phyloP scores from a whole-genome alignment of 2,797 vertebrate species.

The Poeciliopsis gracilis region DNA sequence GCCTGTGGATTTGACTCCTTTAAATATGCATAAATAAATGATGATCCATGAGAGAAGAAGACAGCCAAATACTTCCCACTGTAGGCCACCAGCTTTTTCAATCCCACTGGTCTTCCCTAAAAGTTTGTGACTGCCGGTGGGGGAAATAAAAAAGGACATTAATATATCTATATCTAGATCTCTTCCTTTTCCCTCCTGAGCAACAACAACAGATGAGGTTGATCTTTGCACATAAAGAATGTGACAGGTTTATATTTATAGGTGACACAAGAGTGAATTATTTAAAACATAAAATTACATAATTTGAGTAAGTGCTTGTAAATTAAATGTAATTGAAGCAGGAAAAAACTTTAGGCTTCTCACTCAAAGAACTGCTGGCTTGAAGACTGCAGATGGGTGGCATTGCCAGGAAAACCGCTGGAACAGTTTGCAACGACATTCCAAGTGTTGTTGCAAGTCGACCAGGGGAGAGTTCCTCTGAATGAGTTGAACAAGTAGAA shows the following conservation, averaged over 20 bases:
- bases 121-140: slow-evolving; percentile 64
- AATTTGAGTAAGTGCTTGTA: slow-evolving; percentile 9
- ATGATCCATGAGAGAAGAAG: slow-evolving; percentile 76
- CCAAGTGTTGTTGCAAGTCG: slow-evolving; percentile 82
- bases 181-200: neutral
- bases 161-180: neutral
- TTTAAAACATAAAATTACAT: neutral
- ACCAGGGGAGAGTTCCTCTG: slow-evolving; percentile 73
- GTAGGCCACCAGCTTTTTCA: slow-evolving; percentile 71
- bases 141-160: neutral
- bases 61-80: slow-evolving; percentile 80
- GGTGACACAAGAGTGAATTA: neutral
- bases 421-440: slow-evolving; percentile 76
- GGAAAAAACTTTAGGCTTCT: slow-evolving; percentile 41
- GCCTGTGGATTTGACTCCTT: slow-evolving; percentile 82
- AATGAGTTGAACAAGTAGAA: slow-evolving; percentile 82
- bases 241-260: neutral
- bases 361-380: slow-evolving; percentile 84
- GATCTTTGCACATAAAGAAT: neutral
- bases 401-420: slow-evolving; percentile 71
- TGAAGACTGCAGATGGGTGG: slow-evolving; percentile 75
- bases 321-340: neutral
- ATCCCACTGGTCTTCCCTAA: slow-evolving; percentile 77
- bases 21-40: slow-evolving; percentile 83
- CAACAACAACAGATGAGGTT: slow-evolving; percentile 1